Base-by-base conservation (phyloP, 2,797 vertebrate genomes). In the Furcifer pardalis region DNA sequence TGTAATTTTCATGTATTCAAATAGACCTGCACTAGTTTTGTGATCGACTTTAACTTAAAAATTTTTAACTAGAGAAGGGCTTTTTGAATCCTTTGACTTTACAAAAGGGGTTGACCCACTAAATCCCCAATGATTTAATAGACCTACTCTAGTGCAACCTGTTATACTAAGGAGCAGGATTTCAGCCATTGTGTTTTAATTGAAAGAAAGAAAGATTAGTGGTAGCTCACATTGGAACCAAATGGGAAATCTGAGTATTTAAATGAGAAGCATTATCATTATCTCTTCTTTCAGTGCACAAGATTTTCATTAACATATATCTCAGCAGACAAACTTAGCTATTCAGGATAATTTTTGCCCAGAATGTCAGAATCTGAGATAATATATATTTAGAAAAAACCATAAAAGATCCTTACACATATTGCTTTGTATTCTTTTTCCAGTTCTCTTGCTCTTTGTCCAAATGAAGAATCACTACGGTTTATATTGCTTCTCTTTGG, bases 391-490 rank as follows among this genome's bases (percentile, higher is more conserved):
- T 56, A 15, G 19, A 15, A 15, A 15, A 15, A 4, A 6, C 9
- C 49, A 15, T 13, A 85, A 15, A 3, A 4, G 77, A 3, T 68
- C 30, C 21, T 21, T 77, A 79, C 69, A 1, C 0, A 1, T 63
- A 27, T 1, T 7, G 23, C 35, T 71, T 81, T 15, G 8, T 17
- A 42, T 49, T 82, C 6, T 27, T 65, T 30, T 62, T 62, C 49
- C 1, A 74, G 79, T 46, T 17, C 0, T 66, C 37, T 30, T 79
- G 35, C n/a, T 25, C 25, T 42, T 35, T 83, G 73, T 62, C 63
- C 78, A 72, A 1, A 9, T 15, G 35, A 81, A 73, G 46, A 85
- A 90, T 83, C 78, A 46, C 79, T 44, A 65, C 74, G 15, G 7
- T n/a, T n/a, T 37, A 13, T 1, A 40, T 59, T 65, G 73, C 77